Conservation (phyloP, 2,113 vertebrate species). For the Apistogramma diplotaenia region DNA sequence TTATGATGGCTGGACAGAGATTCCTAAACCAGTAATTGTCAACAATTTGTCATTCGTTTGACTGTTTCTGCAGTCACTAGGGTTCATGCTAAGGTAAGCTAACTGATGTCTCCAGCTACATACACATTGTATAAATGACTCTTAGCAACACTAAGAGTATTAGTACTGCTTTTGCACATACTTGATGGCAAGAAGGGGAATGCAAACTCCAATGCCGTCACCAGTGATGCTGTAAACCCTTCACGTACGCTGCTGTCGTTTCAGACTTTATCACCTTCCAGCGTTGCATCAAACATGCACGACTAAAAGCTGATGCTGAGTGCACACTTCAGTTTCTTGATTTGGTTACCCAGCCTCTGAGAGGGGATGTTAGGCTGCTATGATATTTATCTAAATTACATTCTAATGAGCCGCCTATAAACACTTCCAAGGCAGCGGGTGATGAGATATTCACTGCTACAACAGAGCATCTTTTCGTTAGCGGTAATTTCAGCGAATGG, state of each 20-base stretch:
- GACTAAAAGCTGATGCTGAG: neutral
- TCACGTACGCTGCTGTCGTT: neutral
- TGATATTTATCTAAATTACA: neutral
- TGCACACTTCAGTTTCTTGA: constrained; percentile 1
- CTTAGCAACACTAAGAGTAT: neutral
- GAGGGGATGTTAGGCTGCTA: neutral
- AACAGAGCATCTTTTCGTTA: neutral
- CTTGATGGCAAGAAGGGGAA: neutral
- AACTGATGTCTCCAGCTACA: neutral
- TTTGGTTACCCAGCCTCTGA: neutral
- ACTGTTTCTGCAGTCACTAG: neutral
- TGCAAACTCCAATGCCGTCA: neutral
- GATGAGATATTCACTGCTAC: constrained; percentile 37
- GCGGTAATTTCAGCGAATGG: constrained; percentile 3
- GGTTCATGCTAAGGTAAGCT: neutral
- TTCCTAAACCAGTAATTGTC: neutral
- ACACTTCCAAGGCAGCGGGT: constrained; percentile 27
- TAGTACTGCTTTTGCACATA: neutral
- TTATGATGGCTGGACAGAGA: neutral
- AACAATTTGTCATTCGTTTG: neutral
- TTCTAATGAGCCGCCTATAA: constrained; percentile 2
- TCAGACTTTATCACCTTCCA: neutral
- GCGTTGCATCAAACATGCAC: neutral
- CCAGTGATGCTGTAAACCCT: neutral
- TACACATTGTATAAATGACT: neutral